These are phyloP conservation scores for Erinaceus europaeus DNA, from an alignment of 2,113 vertebrate species.

Conservation along the genomic window DNA sequence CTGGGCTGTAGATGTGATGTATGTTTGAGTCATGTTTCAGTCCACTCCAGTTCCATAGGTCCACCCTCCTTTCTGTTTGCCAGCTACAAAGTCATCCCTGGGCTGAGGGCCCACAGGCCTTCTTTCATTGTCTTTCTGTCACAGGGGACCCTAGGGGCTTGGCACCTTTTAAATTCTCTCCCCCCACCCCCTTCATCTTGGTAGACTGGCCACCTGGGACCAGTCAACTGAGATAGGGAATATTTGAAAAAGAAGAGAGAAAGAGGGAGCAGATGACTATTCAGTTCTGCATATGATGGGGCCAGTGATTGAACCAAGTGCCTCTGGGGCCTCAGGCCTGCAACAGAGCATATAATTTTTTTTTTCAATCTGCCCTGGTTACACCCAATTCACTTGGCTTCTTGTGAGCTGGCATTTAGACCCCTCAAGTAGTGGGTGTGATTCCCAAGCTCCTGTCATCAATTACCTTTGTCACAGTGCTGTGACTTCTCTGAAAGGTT, in stretches of 20 bases:
- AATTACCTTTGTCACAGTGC: background rate
- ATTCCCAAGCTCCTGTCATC: conserved; percentile 20
- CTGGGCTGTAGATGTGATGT: background rate
- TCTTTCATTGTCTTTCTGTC: background rate
- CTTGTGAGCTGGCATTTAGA: background rate
- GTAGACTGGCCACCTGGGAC: background rate
- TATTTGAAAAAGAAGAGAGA: too few relatives aligned
- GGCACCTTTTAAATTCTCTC: background rate
- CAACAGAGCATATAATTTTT: too few relatives aligned
- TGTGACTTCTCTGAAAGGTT: background rate
- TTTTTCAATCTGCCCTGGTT: background rate
- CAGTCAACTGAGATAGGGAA: background rate
- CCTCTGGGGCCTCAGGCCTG: too few relatives aligned
- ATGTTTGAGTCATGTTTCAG: conserved; percentile 63
- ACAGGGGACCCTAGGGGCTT: too few relatives aligned
- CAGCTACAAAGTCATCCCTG: conserved; percentile 45
- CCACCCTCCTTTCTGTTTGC: conserved; percentile 45
- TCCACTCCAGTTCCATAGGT: conserved; percentile 37
- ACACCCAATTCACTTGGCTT: background rate
- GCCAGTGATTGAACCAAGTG: too few relatives aligned
- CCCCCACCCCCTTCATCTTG: background rate
- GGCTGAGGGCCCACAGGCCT: conserved; percentile 21
- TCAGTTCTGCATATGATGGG: too few relatives aligned
- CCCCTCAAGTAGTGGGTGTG: background rate
- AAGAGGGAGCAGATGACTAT: too few relatives aligned